Base-by-base conservation (phyloP, 2,797 vertebrate genomes). In the Mus spretus region DNA sequence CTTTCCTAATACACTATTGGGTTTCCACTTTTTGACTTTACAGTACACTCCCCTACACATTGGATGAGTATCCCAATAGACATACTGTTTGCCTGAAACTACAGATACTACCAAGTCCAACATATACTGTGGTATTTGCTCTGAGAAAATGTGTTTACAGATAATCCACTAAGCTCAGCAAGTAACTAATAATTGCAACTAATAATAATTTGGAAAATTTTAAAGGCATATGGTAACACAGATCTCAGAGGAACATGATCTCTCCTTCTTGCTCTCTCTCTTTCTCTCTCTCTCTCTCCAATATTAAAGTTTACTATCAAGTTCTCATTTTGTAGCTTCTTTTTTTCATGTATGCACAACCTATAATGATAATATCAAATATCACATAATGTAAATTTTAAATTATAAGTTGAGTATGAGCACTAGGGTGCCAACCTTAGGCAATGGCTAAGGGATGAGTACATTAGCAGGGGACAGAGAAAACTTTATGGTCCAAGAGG, bases 31-130 rank as follows among this genome's bases (percentile, higher is more conserved):
- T 92, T 95, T 53, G 5, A 92, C 1, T 79, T 88, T 63, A 55
- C 1, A 61, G 6, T 90, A 50, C 3, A 0, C 9, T 57, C 20
- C 4, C 1, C 4, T 14, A 37, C 40, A 24, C 1, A 37, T 9
- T 5, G 31, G 3, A 26, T 8, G 6, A 6, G 47, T 37, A 37
- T 55, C 24, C 26, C 28, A 67, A 37, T 34, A 78, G n/a, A 0
- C 37, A 1, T 31, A 88, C 40, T 44, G 22, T 13, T 53, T n/a
- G 15, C 20, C 12, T 20, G 5, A 67, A 47, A n/a, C 13, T 2
- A n/a, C 1, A 65, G 47, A 57, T 20, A 28, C 20, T 28, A 26
- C 20, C 14, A 65, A 65, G n/a, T 24, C 28, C 15, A 61, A 34
- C 6, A 57, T 1, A 7, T 65, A n/a, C 13, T 55, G 9, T 53